These are phyloP conservation scores for Camelus dromedarius DNA, from an alignment of 2,113 vertebrate species.

Conservation along the genomic window DNA sequence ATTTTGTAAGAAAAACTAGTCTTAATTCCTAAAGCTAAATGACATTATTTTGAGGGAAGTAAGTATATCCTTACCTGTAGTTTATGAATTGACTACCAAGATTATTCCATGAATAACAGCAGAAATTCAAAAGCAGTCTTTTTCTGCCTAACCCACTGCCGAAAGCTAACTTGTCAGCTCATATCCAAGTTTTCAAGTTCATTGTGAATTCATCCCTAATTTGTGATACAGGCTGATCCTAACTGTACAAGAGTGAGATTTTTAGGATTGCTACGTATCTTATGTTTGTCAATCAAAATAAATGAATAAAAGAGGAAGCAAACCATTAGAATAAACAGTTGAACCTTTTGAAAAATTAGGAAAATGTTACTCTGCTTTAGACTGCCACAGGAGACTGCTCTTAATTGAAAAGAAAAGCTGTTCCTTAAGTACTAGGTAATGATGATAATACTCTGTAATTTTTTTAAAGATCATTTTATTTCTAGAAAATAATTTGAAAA, in stretches of 20 bases:
- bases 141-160: neutral
- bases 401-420: neutral
- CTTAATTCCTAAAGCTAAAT: neutral
- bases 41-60: neutral
- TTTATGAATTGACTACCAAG: conserved; percentile 1
- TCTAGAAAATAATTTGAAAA: conserved; percentile 23
- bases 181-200: neutral
- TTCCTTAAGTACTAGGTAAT: neutral
- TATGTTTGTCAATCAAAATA: conserved; percentile 4
- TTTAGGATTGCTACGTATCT: neutral
- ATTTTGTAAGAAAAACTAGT: neutral
- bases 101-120: neutral
- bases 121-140: neutral
- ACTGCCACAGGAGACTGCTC: neutral
- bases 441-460: neutral
- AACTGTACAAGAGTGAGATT: neutral
- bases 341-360: neutral
- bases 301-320: neutral
- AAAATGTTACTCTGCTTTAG: neutral
- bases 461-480: conserved; percentile 42
- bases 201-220: neutral
- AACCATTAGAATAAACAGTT: neutral
- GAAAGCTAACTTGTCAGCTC: neutral
- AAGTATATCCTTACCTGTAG: neutral
- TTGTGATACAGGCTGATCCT: conserved; percentile 21